phyloP scores from a whole-genome alignment of 2,888 invertebrate species.

The Anthoptus insignis region DNA sequence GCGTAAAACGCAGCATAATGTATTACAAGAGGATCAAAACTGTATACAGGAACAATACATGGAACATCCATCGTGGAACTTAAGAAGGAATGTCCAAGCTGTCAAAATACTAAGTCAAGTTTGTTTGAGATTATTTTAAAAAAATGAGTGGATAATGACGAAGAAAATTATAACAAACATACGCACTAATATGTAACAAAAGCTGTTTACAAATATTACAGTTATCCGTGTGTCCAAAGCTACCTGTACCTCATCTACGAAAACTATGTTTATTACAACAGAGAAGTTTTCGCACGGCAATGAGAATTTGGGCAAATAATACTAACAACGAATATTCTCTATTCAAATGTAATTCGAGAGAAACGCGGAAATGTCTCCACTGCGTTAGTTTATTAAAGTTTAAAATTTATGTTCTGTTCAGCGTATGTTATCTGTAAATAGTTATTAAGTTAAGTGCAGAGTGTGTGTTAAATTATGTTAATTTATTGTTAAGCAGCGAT shows the following conservation, averaged over 20 bases:
- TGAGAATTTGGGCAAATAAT: constrained; percentile 70
- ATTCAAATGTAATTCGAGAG: constrained; percentile 58
- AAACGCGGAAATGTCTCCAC: constrained; percentile 48
- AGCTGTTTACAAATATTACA: background rate
- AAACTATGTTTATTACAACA: constrained; percentile 80
- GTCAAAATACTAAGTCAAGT: too few relatives aligned
- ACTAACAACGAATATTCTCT: constrained; percentile 63
- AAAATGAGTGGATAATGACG: too few relatives aligned
- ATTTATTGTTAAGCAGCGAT: too few relatives aligned
- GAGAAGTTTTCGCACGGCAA: constrained; percentile 67
- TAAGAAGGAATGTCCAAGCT: too few relatives aligned
- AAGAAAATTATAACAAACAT: too few relatives aligned
- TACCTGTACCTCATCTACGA: constrained; percentile 66
- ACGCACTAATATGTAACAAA: too few relatives aligned
- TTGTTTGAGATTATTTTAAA: too few relatives aligned
- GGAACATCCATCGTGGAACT: too few relatives aligned
- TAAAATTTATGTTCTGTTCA: constrained; percentile 36
- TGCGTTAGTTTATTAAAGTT: constrained; percentile 42
- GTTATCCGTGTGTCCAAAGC: constrained; percentile 60
- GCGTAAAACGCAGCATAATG: too few relatives aligned
- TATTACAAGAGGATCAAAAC: too few relatives aligned
- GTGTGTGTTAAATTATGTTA: background rate
- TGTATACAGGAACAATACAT: too few relatives aligned
- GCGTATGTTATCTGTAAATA: constrained; percentile 32
- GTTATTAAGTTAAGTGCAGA: constrained; percentile 1